Base-by-base conservation (phyloP, 2,113 vertebrate species). In the Ptilorrhoa leucosticta region DNA sequence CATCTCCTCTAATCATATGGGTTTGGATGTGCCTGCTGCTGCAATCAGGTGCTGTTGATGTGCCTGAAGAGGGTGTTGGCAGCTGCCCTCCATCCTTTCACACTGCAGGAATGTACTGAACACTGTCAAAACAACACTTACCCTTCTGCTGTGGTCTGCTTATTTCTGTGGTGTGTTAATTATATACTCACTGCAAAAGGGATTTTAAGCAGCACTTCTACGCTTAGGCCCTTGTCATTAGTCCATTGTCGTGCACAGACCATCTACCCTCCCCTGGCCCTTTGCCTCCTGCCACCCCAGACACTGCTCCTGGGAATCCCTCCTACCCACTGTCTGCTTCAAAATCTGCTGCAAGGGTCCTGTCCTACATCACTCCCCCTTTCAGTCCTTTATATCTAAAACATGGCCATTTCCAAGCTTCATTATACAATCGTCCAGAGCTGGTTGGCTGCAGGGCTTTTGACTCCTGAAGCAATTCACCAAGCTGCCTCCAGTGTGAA, bases 31-130 rank as follows among this genome's bases (percentile, higher is more conserved):
- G 3, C 50, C 86, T 87, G 56, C 51, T 84, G 6, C 15, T 35
- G 58, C 47, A 61, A 58, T 93, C 82, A 72, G 92, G 76, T 78
- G 85, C 47, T 73, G 22, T 4, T 48, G 80, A 81, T 64, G 80
- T 58, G 68, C 56, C 40, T 86, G 83, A 50, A 93, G 95, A 78
- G 51, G 28, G 42, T 92, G 91, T 66, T 93, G 83, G 93, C 95
- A 94, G 89, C 80, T 84, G 68, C 56, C 54, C 83, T 81, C 61
- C 40, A 50, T 42, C 80, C 1, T 0, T 58, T 89, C 65, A 42
- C 42, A 64, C 35, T 44, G 33, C 51, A 30, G 89, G 76, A 87
- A 81, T 26, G 47, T 72, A 19, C 86, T 39, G 50, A 63, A 24
- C 53, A 2, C 23, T 61, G 45, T 83, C 82, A 91, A 72, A 91